Percentiles rank a stretch among this genome's conserved stretches.
Evolutionary conservation across 2,888 invertebrate species (phyloP).

Genomic region (Drosophila tripunctata): DNA sequence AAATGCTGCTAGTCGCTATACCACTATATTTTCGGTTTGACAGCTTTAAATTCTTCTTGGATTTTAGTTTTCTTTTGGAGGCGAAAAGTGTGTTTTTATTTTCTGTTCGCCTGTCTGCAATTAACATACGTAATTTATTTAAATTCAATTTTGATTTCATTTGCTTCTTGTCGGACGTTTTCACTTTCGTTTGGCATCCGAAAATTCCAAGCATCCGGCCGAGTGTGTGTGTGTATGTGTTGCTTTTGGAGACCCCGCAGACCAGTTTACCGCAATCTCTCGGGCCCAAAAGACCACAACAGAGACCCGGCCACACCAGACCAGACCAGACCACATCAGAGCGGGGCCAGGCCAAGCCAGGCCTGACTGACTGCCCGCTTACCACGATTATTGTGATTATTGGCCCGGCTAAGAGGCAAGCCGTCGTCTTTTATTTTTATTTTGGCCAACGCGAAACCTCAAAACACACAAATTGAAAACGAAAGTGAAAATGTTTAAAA

Average conservation of each 20-base stretch:
- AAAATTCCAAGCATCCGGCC: constrained; percentile 69
- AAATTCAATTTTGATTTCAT: constrained; percentile 75
- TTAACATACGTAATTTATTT: constrained; percentile 80
- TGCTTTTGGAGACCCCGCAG: constrained; percentile 22
- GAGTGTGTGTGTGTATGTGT: too few relatives aligned
- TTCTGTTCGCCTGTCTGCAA: constrained; percentile 47
- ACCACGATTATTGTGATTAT: constrained; percentile 79
- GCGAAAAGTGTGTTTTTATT: not conserved
- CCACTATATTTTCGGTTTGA: not conserved
- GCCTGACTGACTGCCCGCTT: constrained; percentile 77
- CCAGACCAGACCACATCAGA: not conserved
- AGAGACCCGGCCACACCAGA: not conserved
- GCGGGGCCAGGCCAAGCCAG: constrained; percentile 4
- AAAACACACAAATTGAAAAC: constrained; percentile 76
- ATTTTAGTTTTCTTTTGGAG: not conserved
- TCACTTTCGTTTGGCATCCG: constrained; percentile 76
- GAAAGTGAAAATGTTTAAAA: constrained; percentile 65
- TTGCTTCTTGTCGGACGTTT: constrained; percentile 68
- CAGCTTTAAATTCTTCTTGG: not conserved
- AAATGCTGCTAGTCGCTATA: too few relatives aligned
- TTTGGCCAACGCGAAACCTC: constrained; percentile 56
- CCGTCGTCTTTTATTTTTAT: constrained; percentile 4
- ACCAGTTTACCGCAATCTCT: constrained; percentile 59
- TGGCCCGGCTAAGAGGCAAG: constrained; percentile 54
- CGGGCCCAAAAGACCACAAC: constrained; percentile 1